Evolutionary conservation across 2,113 vertebrate genomes (phyloP), one percentile per base, ranked within the genome.

Genomic region (Semnornis frantzii): DNA sequence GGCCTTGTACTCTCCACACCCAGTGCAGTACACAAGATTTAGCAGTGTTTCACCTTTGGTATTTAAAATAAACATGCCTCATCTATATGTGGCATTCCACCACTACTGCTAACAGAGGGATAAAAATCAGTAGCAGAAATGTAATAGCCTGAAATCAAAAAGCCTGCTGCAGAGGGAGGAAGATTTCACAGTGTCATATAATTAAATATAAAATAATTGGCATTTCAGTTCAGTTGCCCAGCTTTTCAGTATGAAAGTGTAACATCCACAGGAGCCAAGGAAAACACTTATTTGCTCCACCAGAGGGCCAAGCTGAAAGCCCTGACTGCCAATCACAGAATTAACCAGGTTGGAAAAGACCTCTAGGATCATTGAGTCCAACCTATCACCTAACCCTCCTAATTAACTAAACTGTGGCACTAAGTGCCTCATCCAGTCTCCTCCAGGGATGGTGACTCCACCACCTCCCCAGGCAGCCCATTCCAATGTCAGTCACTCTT

Each of bases 181-280:
- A 19, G 54, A 54, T 69, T 84, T 90, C 90, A 28, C 48, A 75
- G 34, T 58, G 25, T 39, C 8, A 2, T 44, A 21, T 52, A 68
- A 90, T 87, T 93, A 83, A 85, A 66, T 68, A 75, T 85, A 88
- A 89, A 95, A 82, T 90, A 93, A 92, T 86, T 78, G 80, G 6
- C 24, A 60, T 89, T 94, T 93, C 62, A 46, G 59, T 88, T 95
- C 70, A 88, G n/a, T 90, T 89, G 69, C 72, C 72, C 9, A 65
- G 34, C 6, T 91, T 94, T 92, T 89, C 48, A 68, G 21, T 59
- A 59, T 76, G n/a, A 89, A 39, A 82, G 33, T 4, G 3, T 59
- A 89, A 63, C 55, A 60, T 48, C 33, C 65, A 69, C 54, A 88
- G 78, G 24, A 93, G 82, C 6, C 10, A 55, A 74, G 42, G 9